Evolutionary conservation across 2,797 vertebrate species (phyloP).

Genomic region (Notoglanidium macrostoma): DNA sequence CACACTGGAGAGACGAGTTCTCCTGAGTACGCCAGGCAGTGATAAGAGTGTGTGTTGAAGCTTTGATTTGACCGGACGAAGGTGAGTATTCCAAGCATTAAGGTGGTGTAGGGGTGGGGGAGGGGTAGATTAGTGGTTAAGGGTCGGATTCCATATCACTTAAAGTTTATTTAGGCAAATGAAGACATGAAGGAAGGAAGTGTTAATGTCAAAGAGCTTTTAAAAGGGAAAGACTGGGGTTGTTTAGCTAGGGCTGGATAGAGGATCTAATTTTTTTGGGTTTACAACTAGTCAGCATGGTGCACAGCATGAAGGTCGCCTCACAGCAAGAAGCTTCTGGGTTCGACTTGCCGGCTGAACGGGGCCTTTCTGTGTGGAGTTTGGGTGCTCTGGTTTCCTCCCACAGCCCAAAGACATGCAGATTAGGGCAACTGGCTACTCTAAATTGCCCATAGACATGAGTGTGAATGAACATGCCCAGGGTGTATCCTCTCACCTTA

Average conservation of each 20-base stretch:
- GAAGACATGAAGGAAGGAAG: too few species aligned
- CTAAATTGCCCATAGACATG: too few species aligned
- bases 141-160: background rate
- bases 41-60: slow-evolving; percentile 15
- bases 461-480: too few species aligned
- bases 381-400: too few species aligned
- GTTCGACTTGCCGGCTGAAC: too few species aligned
- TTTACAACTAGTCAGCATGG: too few species aligned
- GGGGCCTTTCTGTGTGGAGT: too few species aligned
- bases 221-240: background rate
- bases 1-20: background rate
- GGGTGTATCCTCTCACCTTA: too few species aligned
- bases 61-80: slow-evolving; percentile 28
- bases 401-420: too few species aligned
- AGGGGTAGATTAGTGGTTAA: background rate
- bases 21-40: background rate
- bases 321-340: too few species aligned
- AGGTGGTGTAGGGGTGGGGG: background rate
- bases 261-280: background rate
- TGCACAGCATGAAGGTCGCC: too few species aligned
- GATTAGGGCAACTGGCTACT: too few species aligned
- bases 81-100: slow-evolving; percentile 15
- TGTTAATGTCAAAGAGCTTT: background rate
- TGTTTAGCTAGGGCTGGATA: background rate
- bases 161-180: background rate